Conservation (phyloP, 2,113 vertebrate species). For the Leptodactylus fuscus region DNA sequence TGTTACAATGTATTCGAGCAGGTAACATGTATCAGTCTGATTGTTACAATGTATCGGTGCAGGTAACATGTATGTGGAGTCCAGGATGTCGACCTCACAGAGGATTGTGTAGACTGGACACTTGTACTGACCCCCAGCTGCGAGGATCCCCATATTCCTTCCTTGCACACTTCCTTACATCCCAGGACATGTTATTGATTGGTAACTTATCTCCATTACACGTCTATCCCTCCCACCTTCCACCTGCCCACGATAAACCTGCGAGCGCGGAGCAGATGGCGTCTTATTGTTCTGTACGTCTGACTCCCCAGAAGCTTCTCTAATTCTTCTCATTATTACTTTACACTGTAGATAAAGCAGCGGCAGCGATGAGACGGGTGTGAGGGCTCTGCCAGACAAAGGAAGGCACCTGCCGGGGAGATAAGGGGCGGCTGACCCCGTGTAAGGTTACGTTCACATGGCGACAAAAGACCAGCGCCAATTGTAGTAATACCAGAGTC, state of each 20-base stretch:
- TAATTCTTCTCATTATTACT: slow-evolving; percentile 21
- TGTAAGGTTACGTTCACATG: background rate
- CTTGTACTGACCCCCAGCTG: too few species aligned
- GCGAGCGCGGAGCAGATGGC: slow-evolving; percentile 39
- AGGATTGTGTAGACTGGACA: too few species aligned
- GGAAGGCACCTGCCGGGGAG: background rate
- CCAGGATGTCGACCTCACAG: too few species aligned
- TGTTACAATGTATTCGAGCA: too few species aligned
- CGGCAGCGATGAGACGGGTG: background rate
- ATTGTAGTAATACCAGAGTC: too few species aligned
- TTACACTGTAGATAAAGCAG: background rate
- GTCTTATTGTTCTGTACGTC: slow-evolving; percentile 24
- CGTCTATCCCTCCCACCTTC: slow-evolving; percentile 14
- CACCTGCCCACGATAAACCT: slow-evolving; percentile 48
- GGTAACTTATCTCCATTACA: slow-evolving; percentile 7
- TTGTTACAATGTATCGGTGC: too few species aligned
- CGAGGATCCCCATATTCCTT: too few species aligned
- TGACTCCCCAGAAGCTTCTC: background rate
- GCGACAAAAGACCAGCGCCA: too few species aligned
- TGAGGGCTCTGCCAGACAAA: slow-evolving; percentile 27
- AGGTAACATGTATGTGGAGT: too few species aligned
- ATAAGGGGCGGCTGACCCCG: background rate
- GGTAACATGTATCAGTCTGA: too few species aligned
- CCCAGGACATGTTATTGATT: too few species aligned
- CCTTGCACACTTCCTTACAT: too few species aligned